Conservation (phyloP, 2,888 invertebrate genomes). For the Microplitis deprimator region DNA sequence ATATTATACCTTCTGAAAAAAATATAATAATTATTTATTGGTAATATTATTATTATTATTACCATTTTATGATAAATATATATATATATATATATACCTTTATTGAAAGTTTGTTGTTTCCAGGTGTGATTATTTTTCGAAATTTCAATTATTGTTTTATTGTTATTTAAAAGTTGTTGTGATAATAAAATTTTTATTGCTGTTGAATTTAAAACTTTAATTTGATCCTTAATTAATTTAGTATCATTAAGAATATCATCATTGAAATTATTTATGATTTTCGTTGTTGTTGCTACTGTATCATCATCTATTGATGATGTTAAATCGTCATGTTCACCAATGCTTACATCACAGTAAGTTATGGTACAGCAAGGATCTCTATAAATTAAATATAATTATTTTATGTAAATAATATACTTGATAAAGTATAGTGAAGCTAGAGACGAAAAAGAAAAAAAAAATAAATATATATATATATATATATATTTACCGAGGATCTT, state of each 20-base stretch:
- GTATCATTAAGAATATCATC: neutral
- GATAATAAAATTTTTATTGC: slow-evolving; percentile 65
- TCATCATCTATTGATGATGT: slow-evolving; percentile 46
- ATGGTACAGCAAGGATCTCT: slow-evolving; percentile 88
- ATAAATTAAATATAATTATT: slow-evolving; percentile 23
- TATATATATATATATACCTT: slow-evolving; percentile 55
- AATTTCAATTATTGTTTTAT: slow-evolving; percentile 59
- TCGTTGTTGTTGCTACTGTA: neutral
- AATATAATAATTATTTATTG: slow-evolving; percentile 1
- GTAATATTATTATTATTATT: slow-evolving; percentile 5
- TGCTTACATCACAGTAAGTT: slow-evolving; percentile 87
- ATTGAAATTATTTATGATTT: neutral
- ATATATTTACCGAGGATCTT: slow-evolving; percentile 78
- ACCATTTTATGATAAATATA: slow-evolving; percentile 2
- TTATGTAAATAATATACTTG: neutral
- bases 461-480: too few relatives aligned
- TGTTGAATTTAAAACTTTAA: slow-evolving; percentile 68
- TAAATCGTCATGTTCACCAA: slow-evolving; percentile 83
- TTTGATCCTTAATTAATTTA: slow-evolving; percentile 21
- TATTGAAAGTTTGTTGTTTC: slow-evolving; percentile 63
- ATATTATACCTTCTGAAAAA: slow-evolving; percentile 63
- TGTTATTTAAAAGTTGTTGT: slow-evolving; percentile 58
- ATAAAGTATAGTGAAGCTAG: neutral
- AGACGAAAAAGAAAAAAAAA: neutral
- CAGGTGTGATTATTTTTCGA: slow-evolving; percentile 67